A percentile compares a stretch with the other conserved stretches of the same genome.
These are phyloP conservation scores for Nyctereutes procyonoides DNA, from an alignment of 2,113 vertebrate species.

Conservation along the genomic window DNA sequence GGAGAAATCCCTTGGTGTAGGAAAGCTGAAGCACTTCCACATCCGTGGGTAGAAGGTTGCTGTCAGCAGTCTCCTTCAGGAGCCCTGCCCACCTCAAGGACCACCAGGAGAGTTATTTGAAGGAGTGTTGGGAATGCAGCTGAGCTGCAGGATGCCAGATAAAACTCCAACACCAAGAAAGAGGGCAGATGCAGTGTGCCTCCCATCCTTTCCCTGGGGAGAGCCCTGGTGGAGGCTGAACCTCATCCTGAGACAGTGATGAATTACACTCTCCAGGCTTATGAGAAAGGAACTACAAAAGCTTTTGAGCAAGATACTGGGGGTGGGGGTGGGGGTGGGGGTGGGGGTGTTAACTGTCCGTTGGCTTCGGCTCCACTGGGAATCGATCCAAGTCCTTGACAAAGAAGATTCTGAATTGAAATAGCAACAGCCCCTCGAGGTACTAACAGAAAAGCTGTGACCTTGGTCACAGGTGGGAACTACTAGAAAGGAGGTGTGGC, in stretches of 20 bases:
- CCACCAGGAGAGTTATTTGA: not conserved
- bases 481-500: not conserved
- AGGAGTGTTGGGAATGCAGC: not conserved
- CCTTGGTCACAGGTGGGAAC: not conserved
- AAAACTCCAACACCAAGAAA: conserved; percentile 21
- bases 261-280: not conserved
- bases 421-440: not conserved
- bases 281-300: conserved; percentile 18
- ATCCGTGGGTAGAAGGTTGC: not conserved
- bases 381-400: not conserved
- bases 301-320: not conserved
- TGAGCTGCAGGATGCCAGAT: not conserved
- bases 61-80: not conserved
- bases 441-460: not conserved
- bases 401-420: conserved; percentile 2
- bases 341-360: not conserved
- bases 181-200: not conserved
- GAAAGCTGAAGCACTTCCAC: not conserved
- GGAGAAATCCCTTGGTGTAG: not conserved
- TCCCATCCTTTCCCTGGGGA: not conserved
- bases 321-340: not conserved
- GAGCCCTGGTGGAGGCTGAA: not conserved
- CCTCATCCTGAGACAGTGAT: not conserved
- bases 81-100: not conserved
- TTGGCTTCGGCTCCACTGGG: not conserved